Evolutionary conservation across 2,888 invertebrate genomes (phyloP), one percentile per base, ranked within the genome.

Genomic region (Molanna angustata): DNA sequence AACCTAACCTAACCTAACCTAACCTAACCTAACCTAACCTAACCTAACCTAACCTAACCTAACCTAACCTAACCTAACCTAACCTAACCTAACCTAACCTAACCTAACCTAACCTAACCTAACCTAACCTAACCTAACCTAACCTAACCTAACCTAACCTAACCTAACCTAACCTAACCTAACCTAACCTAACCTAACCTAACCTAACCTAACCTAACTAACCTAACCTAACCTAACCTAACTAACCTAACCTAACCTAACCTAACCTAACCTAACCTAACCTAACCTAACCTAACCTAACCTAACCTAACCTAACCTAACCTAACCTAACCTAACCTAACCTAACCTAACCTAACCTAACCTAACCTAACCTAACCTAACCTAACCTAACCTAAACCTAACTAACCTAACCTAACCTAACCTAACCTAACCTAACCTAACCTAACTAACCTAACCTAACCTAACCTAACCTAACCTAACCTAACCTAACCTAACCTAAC

Each of bases 231-330:
- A 40, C 44, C 11, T 9, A 44, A 11, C 44, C 11, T 9, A 44
- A 11, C 44, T n/a, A n/a, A 44, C 18, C 44, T n/a, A n/a, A 44
- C 18, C 44, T n/a, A 19, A 44, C 18, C 44, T n/a, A n/a, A 44
- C 7, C 44, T n/a, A 19, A 44, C 14, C 42, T 18, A 17, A 42
- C 14, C 42, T 18, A 17, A 42, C 14, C 42, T 18, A 17, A 42
- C 42, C 42, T 42, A 42, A 42, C 42, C 42, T 42, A 42, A 42
- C 42, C 42, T 42, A 42, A 42, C 42, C 42, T 42, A 42, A 42
- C 42, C 42, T 42, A 42, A 42, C 42, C 42, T 42, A 42, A 42
- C 42, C 42, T 42, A 42, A 42, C 42, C 42, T 42, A 42, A 42
- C 42, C 42, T 42, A 42, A 42, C 42, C 42, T 42, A 42, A 42